A percentile compares a stretch with the other conserved stretches of the same genome.
Conservation (phyloP, 1,140 invertebrate genomes). For the Monomorium pharaonis region DNA sequence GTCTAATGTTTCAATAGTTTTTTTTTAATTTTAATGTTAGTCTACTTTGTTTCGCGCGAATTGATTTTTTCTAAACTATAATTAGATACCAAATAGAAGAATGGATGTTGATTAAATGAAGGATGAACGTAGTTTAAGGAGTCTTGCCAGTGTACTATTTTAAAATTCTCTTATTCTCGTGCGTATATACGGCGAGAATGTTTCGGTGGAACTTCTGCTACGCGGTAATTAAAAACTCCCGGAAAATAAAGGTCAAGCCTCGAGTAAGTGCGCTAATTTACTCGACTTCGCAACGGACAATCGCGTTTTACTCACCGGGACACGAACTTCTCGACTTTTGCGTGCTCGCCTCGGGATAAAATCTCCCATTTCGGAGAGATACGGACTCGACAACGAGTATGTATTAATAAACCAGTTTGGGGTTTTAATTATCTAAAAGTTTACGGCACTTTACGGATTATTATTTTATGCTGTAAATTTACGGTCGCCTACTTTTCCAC, state of each 20-base stretch:
- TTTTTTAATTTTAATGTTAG: background rate
- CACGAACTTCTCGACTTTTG: conserved; percentile 32
- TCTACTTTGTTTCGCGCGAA: background rate
- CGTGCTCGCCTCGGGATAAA: background rate
- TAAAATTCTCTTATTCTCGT: conserved; percentile 19
- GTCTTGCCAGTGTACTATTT: background rate
- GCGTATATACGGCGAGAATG: background rate
- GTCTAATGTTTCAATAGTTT: background rate
- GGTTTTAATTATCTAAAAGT: background rate
- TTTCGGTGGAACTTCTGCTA: conserved; percentile 1
- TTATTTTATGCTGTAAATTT: background rate
- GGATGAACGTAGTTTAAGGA: background rate
- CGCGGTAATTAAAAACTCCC: conserved; percentile 47
- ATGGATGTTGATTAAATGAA: background rate
- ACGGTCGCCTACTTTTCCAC: no score
- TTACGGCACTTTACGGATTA: background rate
- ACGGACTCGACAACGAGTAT: background rate
- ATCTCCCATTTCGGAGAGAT: background rate
- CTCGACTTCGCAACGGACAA: conserved; percentile 23
- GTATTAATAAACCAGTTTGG: background rate
- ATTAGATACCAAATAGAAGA: background rate
- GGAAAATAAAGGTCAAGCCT: conserved; percentile 46
- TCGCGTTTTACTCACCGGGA: conserved; percentile 5
- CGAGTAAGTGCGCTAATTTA: conserved; percentile 43
- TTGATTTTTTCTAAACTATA: background rate